These are phyloP conservation scores for Pemphigus obesinymphae DNA, from an alignment of 1,140 invertebrate species.

Conservation along the genomic window DNA sequence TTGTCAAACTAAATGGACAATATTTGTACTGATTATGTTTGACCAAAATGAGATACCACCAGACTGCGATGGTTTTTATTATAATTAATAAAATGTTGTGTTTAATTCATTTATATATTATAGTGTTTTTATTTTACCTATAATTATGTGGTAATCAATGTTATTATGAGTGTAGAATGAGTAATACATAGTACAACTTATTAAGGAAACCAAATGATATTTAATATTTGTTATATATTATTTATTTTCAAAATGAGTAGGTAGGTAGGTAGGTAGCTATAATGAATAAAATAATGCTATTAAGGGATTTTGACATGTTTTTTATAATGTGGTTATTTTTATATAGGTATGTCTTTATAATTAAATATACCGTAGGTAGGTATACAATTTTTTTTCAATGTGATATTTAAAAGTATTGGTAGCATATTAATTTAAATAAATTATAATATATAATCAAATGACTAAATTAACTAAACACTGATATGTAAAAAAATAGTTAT, in stretches of 20 bases:
- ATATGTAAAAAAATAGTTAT: no score
- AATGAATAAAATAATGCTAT: no score
- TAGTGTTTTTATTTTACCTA: background rate
- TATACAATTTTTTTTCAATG: no score
- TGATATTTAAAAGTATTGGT: no score
- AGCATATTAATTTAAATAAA: no score
- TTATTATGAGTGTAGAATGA: background rate
- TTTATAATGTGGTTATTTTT: no score
- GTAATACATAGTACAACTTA: background rate
- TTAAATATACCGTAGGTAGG: no score
- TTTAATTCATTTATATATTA: background rate
- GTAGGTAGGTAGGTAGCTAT: no score
- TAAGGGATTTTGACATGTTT: no score
- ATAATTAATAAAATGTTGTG: constrained; percentile 31
- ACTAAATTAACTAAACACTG: no score
- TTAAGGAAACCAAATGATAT: background rate
- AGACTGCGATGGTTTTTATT: constrained; percentile 9
- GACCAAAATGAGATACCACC: constrained; percentile 1
- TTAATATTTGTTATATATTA: background rate
- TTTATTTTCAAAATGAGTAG: background rate
- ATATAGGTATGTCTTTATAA: no score
- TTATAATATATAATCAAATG: no score
- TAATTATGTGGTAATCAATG: background rate
- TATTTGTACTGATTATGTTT: constrained; percentile 24
- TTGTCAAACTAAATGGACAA: background rate